Conservation (phyloP, 2,888 invertebrate genomes). For the Plebejus argus region DNA sequence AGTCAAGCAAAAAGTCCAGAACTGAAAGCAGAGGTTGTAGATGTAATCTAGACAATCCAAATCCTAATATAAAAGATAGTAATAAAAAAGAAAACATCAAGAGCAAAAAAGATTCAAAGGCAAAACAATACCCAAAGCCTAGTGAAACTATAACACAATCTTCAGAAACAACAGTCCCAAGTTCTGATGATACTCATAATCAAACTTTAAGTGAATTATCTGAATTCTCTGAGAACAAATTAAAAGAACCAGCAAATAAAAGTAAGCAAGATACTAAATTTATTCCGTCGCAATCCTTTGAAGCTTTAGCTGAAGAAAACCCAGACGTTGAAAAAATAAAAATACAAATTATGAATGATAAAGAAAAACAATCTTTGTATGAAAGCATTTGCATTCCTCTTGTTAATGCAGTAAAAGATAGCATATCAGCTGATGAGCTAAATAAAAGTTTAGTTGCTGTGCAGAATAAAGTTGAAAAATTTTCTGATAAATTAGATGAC, state of each 20-base stretch:
- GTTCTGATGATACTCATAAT: conserved; percentile 58
- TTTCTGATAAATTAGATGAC: conserved; percentile 56
- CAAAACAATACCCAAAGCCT: conserved; percentile 51
- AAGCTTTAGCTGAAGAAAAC: conserved; percentile 63
- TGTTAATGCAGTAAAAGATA: conserved; percentile 60
- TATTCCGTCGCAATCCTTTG: conserved; percentile 61
- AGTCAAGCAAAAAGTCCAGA: conserved; percentile 54
- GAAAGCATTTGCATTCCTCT: conserved; percentile 63
- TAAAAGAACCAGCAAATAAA: conserved; percentile 46
- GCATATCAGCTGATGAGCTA: conserved; percentile 50
- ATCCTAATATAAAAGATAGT: conserved; percentile 42
- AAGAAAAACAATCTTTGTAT: conserved; percentile 59
- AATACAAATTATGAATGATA: conserved; percentile 69
- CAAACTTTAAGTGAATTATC: conserved; percentile 65
- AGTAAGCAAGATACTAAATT: conserved; percentile 50
- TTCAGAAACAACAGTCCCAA: conserved; percentile 54
- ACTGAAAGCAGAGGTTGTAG: conserved; percentile 46
- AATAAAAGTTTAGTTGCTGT: conserved; percentile 50
- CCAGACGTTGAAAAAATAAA: conserved; percentile 60
- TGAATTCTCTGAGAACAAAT: conserved; percentile 60
- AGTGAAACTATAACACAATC: conserved; percentile 56
- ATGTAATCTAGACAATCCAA: conserved; percentile 27
- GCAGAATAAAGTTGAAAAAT: conserved; percentile 50
- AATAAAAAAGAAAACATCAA: conserved; percentile 51
- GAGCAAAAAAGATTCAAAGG: conserved; percentile 50